Percentiles rank a stretch among this genome's conserved stretches.
These are phyloP conservation scores for Agrilus mali DNA, from an alignment of 2,888 invertebrate genomes.

Conservation along the genomic window DNA sequence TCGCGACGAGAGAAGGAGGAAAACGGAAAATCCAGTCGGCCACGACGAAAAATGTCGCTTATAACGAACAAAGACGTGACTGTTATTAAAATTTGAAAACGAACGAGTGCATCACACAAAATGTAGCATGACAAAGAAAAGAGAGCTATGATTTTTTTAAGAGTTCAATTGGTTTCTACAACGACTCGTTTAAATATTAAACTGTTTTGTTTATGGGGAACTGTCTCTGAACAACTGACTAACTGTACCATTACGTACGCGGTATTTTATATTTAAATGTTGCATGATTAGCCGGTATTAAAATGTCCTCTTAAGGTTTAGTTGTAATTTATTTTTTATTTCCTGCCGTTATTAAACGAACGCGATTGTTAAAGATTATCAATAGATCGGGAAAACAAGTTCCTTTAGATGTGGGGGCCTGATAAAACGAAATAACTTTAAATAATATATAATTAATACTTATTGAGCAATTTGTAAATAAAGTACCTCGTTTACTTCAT, in stretches of 20 bases:
- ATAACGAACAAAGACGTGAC: no score
- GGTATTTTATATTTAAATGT: constrained; percentile 38
- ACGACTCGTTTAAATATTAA: not conserved
- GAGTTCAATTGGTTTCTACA: constrained; percentile 5
- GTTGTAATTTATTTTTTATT: constrained; percentile 34
- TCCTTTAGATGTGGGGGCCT: no score
- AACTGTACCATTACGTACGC: constrained; percentile 33
- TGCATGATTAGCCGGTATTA: constrained; percentile 38
- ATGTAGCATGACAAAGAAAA: constrained; percentile 12
- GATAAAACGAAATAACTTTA: no score
- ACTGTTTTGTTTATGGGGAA: not conserved
- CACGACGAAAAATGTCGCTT: no score
- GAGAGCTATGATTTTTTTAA: constrained; percentile 10
- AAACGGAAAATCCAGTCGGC: no score
- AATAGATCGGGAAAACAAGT: no score
- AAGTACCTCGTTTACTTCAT: no score
- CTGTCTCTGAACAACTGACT: not conserved
- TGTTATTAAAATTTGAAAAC: not conserved
- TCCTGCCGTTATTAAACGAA: constrained; percentile 12
- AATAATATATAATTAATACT: no score
- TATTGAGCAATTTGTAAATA: no score
- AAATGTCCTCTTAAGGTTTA: constrained; percentile 33
- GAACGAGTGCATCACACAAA: constrained; percentile 9
- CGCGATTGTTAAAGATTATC: constrained; percentile 6
- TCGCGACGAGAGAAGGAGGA: no score